These are phyloP conservation scores for Xylota segnis DNA, from an alignment of 2,888 invertebrate genomes.

Conservation along the genomic window DNA sequence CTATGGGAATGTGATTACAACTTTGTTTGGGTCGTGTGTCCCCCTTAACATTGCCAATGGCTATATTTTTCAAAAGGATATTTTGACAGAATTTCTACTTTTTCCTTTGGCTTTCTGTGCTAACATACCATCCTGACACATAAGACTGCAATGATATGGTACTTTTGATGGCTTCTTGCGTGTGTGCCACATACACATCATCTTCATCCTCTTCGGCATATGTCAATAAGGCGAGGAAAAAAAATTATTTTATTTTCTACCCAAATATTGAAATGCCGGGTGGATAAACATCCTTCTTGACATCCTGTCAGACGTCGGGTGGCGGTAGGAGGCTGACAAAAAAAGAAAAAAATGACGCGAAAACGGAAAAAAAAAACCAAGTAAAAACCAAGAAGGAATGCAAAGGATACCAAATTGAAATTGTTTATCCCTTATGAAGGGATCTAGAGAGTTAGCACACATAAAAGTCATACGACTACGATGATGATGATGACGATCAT, in stretches of 20 bases:
- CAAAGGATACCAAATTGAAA: slow-evolving; percentile 61
- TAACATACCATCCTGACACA: slow-evolving; percentile 12
- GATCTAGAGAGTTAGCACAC: neutral
- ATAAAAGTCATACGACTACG: slow-evolving; percentile 49
- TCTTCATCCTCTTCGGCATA: slow-evolving; percentile 17
- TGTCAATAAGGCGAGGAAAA: slow-evolving; percentile 47
- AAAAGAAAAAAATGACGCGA: neutral
- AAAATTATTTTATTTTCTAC: slow-evolving; percentile 58
- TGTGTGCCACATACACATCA: slow-evolving; percentile 21
- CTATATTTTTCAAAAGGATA: slow-evolving; percentile 21
- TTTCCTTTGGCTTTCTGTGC: slow-evolving; percentile 1
- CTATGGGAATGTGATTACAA: slow-evolving; percentile 53
- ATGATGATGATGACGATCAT: slow-evolving; percentile 48
- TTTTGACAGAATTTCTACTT: neutral
- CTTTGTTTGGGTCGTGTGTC: slow-evolving; percentile 7
- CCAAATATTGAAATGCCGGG: slow-evolving; percentile 64
- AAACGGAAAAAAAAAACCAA: slow-evolving; percentile 2
- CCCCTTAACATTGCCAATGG: neutral
- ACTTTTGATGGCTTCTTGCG: slow-evolving; percentile 6
- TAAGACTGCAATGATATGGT: slow-evolving; percentile 24
- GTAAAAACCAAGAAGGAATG: slow-evolving; percentile 24
- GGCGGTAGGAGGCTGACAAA: too few relatives aligned
- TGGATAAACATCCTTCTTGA: slow-evolving; percentile 64
- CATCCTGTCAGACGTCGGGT: slow-evolving; percentile 44
- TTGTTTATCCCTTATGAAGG: slow-evolving; percentile 43